Conservation (phyloP, 2,797 vertebrate species). For the Arctocebus calabarensis region DNA sequence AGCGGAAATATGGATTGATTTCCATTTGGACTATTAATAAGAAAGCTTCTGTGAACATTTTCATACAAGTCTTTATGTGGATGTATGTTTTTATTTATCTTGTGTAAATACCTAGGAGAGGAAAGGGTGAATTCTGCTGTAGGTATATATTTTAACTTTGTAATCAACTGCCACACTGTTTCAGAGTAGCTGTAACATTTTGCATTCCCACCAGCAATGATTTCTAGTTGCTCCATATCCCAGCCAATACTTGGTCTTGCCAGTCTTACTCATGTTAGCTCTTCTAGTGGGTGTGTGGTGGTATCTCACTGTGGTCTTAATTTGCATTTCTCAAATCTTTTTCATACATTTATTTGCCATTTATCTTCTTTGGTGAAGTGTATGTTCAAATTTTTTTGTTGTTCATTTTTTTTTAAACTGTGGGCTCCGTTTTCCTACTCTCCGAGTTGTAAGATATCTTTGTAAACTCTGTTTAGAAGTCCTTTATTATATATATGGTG, state of each 20-base stretch:
- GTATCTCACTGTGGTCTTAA: background rate
- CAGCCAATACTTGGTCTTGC: rapidly evolving
- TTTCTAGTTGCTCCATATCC: too few relatives aligned
- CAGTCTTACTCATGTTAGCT: background rate
- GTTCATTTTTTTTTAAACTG: background rate
- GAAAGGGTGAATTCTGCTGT: background rate
- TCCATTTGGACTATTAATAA: background rate
- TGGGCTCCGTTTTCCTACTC: background rate
- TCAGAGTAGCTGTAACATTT: background rate
- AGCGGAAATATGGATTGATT: too few relatives aligned
- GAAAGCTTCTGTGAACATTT: background rate
- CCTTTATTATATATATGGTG: background rate
- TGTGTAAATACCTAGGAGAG: background rate
- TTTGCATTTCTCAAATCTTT: constrained; percentile 48
- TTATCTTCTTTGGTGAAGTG: background rate
- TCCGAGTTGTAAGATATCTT: background rate
- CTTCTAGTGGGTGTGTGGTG: background rate
- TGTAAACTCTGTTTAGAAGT: background rate
- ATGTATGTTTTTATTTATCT: background rate
- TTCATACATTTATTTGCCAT: constrained; percentile 48
- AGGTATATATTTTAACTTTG: background rate
- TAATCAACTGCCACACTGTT: background rate
- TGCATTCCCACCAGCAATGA: background rate
- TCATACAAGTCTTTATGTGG: background rate
- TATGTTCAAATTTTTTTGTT: background rate